A percentile compares a stretch with the other conserved stretches of the same genome.
These are phyloP conservation scores for Cherax quadricarinatus DNA, from an alignment of 1,140 invertebrate species.

Conservation along the genomic window DNA sequence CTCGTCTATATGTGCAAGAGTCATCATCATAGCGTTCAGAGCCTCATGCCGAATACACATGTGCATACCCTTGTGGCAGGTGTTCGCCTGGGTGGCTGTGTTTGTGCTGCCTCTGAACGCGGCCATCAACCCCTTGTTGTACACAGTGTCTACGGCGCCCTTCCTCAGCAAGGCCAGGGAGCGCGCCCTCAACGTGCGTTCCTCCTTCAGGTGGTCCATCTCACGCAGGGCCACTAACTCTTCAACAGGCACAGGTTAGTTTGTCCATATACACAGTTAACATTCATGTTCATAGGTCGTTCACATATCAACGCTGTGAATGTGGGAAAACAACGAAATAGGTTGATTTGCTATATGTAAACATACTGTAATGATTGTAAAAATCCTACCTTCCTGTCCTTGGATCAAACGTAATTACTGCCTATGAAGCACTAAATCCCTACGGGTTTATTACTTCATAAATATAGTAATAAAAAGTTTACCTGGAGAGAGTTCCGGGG, in stretches of 20 bases:
- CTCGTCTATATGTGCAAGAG: too few species aligned
- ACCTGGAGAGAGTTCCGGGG: too few species aligned
- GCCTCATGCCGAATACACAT: too few species aligned
- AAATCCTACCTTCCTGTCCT: background rate
- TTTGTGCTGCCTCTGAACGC: slow-evolving; percentile 79
- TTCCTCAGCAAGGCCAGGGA: slow-evolving; percentile 71
- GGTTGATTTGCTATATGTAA: too few species aligned
- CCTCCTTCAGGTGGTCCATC: slow-evolving; percentile 60
- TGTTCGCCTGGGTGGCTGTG: slow-evolving; percentile 79
- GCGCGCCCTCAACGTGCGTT: slow-evolving; percentile 49
- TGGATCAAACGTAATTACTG: background rate
- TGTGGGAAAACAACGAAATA: too few species aligned
- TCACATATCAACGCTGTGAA: too few species aligned
- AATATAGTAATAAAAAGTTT: too few species aligned
- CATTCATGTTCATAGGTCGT: too few species aligned
- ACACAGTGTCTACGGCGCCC: slow-evolving; percentile 77
- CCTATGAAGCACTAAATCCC: too few species aligned
- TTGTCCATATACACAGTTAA: background rate
- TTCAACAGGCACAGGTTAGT: slow-evolving; percentile 30
- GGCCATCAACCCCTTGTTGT: slow-evolving; percentile 78
- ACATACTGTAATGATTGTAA: too few species aligned
- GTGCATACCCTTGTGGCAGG: slow-evolving; percentile 45
- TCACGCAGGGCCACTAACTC: slow-evolving; percentile 26
- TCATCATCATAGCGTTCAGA: too few species aligned
- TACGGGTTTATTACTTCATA: too few species aligned